Conservation (phyloP, 2,888 invertebrate species). For the Lasioglossum malachurum region DNA sequence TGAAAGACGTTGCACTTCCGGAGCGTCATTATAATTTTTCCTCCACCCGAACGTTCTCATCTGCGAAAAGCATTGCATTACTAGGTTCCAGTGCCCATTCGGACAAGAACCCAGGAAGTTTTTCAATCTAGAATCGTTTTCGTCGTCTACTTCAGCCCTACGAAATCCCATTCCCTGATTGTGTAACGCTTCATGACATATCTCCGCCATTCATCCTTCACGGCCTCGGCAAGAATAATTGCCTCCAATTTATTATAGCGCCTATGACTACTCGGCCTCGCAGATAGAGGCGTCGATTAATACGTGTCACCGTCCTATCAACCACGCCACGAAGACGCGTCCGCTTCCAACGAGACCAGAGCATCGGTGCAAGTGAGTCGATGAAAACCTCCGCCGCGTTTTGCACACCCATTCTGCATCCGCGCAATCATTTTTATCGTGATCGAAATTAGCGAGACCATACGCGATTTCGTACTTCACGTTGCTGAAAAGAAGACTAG, state of each 20-base stretch:
- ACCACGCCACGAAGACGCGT: conserved; percentile 37
- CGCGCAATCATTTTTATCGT: neutral
- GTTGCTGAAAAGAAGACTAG: no score
- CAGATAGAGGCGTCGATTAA: conserved; percentile 52
- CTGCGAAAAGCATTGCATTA: neutral
- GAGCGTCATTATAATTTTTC: neutral
- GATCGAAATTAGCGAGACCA: neutral
- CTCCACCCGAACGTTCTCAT: neutral
- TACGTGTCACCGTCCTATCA: conserved; percentile 46
- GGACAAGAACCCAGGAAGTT: neutral
- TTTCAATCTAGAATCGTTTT: conserved; percentile 25
- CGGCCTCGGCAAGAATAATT: conserved; percentile 43
- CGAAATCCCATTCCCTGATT: conserved; percentile 29
- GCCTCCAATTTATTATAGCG: conserved; percentile 43
- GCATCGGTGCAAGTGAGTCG: conserved; percentile 35
- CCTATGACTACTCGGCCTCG: conserved; percentile 17
- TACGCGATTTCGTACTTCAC: no score
- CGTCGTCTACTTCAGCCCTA: conserved; percentile 4
- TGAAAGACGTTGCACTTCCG: neutral
- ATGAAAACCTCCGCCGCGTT: conserved; percentile 3
- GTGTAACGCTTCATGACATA: conserved; percentile 33
- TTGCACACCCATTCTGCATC: neutral
- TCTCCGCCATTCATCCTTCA: conserved; percentile 18
- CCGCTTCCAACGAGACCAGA: conserved; percentile 10
- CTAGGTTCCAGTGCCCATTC: neutral